phyloP scores from a whole-genome alignment of 2,113 vertebrate genomes.

The Acrocephalus arundinaceus region DNA sequence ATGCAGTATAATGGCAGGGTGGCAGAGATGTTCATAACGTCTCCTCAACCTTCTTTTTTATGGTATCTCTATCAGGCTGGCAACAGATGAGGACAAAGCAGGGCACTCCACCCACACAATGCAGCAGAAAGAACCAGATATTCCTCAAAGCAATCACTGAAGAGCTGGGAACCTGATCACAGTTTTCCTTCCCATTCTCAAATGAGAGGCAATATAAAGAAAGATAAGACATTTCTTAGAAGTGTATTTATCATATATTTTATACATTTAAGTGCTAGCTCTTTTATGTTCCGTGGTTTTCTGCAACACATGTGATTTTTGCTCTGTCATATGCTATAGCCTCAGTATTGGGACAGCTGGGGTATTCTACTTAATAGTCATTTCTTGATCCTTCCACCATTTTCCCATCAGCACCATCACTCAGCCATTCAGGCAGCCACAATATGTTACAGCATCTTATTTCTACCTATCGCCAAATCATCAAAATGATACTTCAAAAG shows the following conservation, averaged over 20 bases:
- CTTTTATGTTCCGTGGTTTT: background rate
- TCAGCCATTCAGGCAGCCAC: background rate
- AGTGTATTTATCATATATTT: background rate
- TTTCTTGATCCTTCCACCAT: background rate
- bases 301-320: background rate
- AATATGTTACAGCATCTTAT: background rate
- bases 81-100: background rate
- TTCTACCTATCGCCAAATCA: accelerated
- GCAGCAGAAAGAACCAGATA: background rate
- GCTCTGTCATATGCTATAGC: background rate
- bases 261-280: background rate
- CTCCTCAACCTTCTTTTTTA: background rate
- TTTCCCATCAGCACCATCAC: background rate
- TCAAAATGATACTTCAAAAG: background rate
- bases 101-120: background rate
- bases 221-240: background rate
- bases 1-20: background rate
- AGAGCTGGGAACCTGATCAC: background rate
- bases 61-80: background rate
- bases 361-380: background rate
- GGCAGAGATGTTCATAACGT: background rate
- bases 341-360: background rate
- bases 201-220: background rate
- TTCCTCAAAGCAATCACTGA: background rate
- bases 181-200: background rate